A percentile compares a stretch with the other conserved stretches of the same genome.
Conservation (phyloP, 2,797 vertebrate species). For the Dryobates pubescens region DNA sequence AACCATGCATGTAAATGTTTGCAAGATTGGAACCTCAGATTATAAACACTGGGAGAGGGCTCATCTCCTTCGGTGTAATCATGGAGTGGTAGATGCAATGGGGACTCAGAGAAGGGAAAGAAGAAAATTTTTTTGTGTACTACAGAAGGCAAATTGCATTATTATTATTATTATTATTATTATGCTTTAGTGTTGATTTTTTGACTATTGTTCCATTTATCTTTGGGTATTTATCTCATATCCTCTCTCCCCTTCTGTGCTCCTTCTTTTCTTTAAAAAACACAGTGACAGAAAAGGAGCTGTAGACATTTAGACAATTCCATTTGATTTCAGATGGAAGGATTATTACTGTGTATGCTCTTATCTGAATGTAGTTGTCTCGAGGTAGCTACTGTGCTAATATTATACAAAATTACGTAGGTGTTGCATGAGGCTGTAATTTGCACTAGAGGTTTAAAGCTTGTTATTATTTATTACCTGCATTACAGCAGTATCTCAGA, state of each 20-base stretch:
- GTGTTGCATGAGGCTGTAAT: slow-evolving; percentile 68
- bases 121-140: background rate
- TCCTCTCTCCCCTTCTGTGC: background rate
- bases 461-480: slow-evolving; percentile 68
- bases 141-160: background rate
- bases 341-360: slow-evolving; percentile 34
- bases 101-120: background rate
- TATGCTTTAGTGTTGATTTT: background rate
- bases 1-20: slow-evolving; percentile 73
- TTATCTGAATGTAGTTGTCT: slow-evolving; percentile 51
- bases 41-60: slow-evolving; percentile 62
- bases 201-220: background rate
- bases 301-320: background rate
- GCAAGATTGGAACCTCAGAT: slow-evolving; percentile 70
- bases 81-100: background rate
- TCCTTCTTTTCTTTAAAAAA: background rate
- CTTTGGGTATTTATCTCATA: background rate
- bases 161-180: background rate
- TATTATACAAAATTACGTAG: slow-evolving; percentile 67
- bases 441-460: slow-evolving; percentile 63
- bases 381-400: slow-evolving; percentile 44
- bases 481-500: slow-evolving; percentile 33
- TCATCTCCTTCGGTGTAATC: slow-evolving; percentile 37
- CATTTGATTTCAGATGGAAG: slow-evolving; percentile 26
- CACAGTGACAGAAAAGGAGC: background rate